Evolutionary conservation across 2,797 vertebrate genomes (phyloP).

Genomic region (Pseudopleuronectes americanus): DNA sequence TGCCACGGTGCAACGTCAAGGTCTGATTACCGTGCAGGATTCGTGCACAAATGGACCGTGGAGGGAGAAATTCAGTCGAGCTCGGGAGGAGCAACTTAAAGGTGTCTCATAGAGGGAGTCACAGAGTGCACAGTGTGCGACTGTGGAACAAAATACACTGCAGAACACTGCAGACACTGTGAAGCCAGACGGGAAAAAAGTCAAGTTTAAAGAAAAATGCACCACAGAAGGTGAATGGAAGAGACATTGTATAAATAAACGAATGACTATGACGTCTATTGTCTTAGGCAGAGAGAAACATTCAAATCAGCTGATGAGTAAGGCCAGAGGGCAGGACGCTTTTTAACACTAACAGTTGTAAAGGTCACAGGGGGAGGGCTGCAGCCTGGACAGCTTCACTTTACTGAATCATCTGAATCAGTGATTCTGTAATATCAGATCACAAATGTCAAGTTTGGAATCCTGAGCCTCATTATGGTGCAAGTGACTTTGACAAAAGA

Average conservation of each 20-base stretch:
- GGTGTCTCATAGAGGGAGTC: slow-evolving; percentile 57
- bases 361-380: slow-evolving; percentile 44
- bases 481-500: not conserved
- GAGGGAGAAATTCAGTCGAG: slow-evolving; percentile 69
- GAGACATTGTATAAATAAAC: slow-evolving; percentile 24
- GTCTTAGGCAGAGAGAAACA: not conserved
- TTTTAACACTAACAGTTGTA: slow-evolving; percentile 43
- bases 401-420: not conserved
- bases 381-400: slow-evolving; percentile 15
- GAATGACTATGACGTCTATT: slow-evolving; percentile 33
- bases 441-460: not conserved
- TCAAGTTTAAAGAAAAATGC: slow-evolving; percentile 24
- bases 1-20: slow-evolving; percentile 68
- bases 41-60: slow-evolving; percentile 63
- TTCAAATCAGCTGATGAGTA: slow-evolving; percentile 43
- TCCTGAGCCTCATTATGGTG: not conserved
- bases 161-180: slow-evolving; percentile 54
- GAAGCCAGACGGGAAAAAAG: slow-evolving; percentile 25
- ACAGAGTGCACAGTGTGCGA: slow-evolving; percentile 56
- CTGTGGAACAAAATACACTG: slow-evolving; percentile 58
- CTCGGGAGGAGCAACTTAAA: slow-evolving; percentile 64
- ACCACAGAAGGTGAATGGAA: slow-evolving; percentile 23
- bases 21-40: slow-evolving; percentile 60
- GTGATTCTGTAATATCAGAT: slow-evolving; percentile 2
- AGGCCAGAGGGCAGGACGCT: slow-evolving; percentile 18